phyloP scores from a whole-genome alignment of 2,888 invertebrate species.

The Rhingia campestris region DNA sequence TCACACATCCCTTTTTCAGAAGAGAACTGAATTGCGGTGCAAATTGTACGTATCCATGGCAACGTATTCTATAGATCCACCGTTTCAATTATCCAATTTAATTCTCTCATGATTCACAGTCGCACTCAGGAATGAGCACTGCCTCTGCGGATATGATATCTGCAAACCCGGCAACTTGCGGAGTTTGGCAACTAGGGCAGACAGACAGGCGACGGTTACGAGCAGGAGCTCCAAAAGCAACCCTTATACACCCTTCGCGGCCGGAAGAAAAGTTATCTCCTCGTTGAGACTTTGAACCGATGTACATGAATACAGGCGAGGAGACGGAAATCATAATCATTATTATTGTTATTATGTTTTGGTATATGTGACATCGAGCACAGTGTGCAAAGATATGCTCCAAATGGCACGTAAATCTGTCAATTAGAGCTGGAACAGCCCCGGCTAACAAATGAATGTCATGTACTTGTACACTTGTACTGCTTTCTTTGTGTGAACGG shows the following conservation, averaged over 20 bases:
- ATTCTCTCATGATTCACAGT: constrained; percentile 48
- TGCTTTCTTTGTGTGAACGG: constrained; percentile 1
- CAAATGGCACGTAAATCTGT: constrained; percentile 62
- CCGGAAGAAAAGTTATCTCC: constrained; percentile 39
- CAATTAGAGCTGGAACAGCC: constrained; percentile 50
- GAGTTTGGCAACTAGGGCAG: constrained; percentile 46
- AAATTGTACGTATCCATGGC: constrained; percentile 41
- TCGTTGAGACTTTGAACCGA: constrained; percentile 17
- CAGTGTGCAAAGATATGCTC: constrained; percentile 23
- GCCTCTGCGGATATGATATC: constrained; percentile 38
- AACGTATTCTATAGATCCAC: constrained; percentile 46
- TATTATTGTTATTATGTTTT: constrained; percentile 55
- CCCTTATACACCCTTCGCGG: neutral
- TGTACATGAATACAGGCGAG: constrained; percentile 7
- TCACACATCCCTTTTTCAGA: constrained; percentile 18
- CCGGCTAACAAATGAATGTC: constrained; percentile 43
- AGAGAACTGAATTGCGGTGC: constrained; percentile 9
- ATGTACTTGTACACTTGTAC: neutral
- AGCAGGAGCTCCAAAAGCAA: neutral
- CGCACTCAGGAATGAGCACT: constrained; percentile 33
- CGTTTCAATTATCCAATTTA: constrained; percentile 71
- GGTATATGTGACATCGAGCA: constrained; percentile 40
- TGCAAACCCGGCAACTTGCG: constrained; percentile 29
- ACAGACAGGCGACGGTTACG: constrained; percentile 26
- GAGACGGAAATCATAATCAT: constrained; percentile 55